phyloP scores from a whole-genome alignment of 1,140 invertebrate species.

The Dryas iulia region DNA sequence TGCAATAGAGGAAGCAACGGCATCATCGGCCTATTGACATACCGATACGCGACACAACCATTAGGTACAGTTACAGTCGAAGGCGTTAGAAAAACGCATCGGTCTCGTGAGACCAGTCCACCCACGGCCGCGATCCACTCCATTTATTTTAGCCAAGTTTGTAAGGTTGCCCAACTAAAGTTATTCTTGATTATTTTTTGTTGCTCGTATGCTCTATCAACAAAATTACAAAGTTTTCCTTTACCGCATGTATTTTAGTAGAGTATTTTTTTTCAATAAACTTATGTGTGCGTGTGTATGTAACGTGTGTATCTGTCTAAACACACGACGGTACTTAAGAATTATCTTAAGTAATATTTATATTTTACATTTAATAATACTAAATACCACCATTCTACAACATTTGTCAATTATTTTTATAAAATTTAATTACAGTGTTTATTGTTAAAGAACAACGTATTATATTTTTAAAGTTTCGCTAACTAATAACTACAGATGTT shows the following conservation, averaged over 20 bases:
- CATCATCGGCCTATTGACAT: constrained; percentile 18
- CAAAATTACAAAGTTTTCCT: not conserved
- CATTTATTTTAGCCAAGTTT: constrained; percentile 38
- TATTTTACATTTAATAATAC: no score
- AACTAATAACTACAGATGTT: no score
- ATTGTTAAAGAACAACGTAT: no score
- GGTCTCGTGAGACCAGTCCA: constrained; percentile 55
- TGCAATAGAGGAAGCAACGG: constrained; percentile 17
- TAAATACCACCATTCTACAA: no score
- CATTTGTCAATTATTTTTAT: no score
- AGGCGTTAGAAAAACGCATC: constrained; percentile 64
- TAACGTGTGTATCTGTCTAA: no score
- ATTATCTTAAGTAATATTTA: no score
- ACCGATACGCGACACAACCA: constrained; percentile 17
- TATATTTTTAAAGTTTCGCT: no score
- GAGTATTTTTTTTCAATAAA: no score
- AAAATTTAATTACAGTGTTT: no score
- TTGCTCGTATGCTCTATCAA: constrained; percentile 6
- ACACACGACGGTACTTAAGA: no score
- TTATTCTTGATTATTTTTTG: constrained; percentile 15
- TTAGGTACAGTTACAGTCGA: constrained; percentile 59
- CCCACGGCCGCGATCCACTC: constrained; percentile 49
- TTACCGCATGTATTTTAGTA: not conserved
- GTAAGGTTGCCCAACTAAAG: constrained; percentile 29
- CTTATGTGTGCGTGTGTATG: no score